Base-by-base conservation (phyloP, 2,888 invertebrate species). In the Yponomeuta malinellus region DNA sequence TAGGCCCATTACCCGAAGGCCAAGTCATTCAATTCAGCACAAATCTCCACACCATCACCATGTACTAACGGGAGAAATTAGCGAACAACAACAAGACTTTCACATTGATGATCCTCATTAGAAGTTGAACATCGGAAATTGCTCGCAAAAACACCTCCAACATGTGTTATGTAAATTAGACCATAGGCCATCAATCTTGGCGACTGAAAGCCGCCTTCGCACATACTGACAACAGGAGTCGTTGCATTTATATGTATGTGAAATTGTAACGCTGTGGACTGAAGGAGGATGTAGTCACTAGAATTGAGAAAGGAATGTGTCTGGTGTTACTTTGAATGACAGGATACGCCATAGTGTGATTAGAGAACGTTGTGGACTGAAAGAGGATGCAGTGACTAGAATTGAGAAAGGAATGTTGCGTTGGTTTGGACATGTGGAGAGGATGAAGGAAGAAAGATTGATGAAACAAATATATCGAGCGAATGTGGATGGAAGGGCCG, bases 101-200 rank as follows among this genome's bases (percentile, higher is more conserved):
- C 68, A 68, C 68, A 68, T 37, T 37, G n/a, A 64, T n/a, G 52
- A n/a, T 2, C 15, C 68, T 23, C 68, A 52, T 52, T 52, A 68
- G 33, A 48, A 68, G 15, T 29, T 31, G 52, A 31, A n/a, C 68
- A 68, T 68, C 68, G 68, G 68, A 68, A 48, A 68, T 68, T 68
- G 23, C 23, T n/a, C 68, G 23, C 48, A 43, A 68, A 37, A 68
- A 23, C 52, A 59, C 52, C 52, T 59, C 33, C 48, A n/a, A 68
- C 68, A 43, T 68, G 37, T 67, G 37, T 37, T 37, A 37, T 68
- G 37, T n/a, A 37, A 10, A 23, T 12, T 43, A 48, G 23, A 37
- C 23, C 48, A 68, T 37, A 68, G n/a, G 48, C 15, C 68, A 68
- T 48, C 68, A 68, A 68, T 68, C 43, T 68, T 23, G 15, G n/a